These are phyloP conservation scores for Lamellibrachia columna DNA, from an alignment of 2,888 invertebrate genomes.

Conservation along the genomic window DNA sequence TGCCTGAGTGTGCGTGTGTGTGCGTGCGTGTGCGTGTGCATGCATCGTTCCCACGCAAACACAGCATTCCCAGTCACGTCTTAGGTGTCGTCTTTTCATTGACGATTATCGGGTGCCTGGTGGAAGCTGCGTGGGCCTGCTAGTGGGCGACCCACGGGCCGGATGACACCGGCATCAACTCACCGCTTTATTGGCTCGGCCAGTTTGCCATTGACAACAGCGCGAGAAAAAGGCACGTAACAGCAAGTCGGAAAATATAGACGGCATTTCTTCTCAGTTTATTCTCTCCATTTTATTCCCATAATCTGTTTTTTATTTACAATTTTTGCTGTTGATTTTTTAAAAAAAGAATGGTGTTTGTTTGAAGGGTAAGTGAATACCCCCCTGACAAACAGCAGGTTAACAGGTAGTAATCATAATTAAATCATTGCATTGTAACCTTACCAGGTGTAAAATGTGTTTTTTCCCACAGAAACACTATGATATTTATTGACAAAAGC, in stretches of 20 bases:
- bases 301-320: background rate
- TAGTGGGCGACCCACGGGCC: background rate
- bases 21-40: background rate
- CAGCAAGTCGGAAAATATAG: background rate
- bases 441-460: too few relatives aligned
- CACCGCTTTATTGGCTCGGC: background rate
- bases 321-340: background rate
- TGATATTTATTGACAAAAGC: too few relatives aligned
- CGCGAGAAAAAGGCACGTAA: background rate
- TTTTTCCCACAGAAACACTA: too few relatives aligned
- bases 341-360: background rate
- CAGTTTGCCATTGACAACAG: background rate
- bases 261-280: background rate
- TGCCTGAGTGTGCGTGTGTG: background rate
- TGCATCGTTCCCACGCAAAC: background rate
- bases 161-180: background rate
- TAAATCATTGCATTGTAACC: too few relatives aligned
- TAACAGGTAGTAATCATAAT: too few relatives aligned
- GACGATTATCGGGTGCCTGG: slow-evolving; percentile 11
- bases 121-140: background rate
- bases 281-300: background rate
- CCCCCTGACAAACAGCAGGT: too few relatives aligned
- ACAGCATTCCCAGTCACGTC: background rate
- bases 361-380: background rate
- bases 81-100: background rate